phyloP scores from a whole-genome alignment of 2,113 vertebrate genomes.

The Tautogolabrus adspersus region DNA sequence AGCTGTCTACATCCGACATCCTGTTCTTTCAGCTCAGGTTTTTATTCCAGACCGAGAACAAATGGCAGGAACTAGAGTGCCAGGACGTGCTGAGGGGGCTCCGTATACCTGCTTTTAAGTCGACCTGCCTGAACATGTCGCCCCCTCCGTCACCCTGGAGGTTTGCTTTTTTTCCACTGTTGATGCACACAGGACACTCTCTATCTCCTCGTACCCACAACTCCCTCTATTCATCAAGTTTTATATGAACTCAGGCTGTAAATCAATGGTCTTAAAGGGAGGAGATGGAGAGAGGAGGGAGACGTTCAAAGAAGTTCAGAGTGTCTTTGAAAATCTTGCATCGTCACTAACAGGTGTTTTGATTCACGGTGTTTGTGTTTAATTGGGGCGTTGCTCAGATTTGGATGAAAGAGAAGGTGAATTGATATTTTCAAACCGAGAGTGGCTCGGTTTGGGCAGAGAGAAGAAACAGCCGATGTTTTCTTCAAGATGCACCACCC shows the following conservation, averaged over 20 bases:
- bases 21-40: conserved; percentile 70
- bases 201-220: conserved; percentile 45
- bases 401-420: conserved; percentile 51
- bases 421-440: conserved; percentile 42
- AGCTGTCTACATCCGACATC: conserved; percentile 73
- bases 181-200: conserved; percentile 63
- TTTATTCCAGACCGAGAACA: conserved; percentile 73
- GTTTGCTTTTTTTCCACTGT: conserved; percentile 45
- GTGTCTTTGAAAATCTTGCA: conserved; percentile 66
- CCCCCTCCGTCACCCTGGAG: conserved; percentile 53
- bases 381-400: conserved; percentile 44
- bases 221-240: conserved; percentile 68
- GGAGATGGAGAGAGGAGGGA: conserved; percentile 31
- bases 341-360: conserved; percentile 70
- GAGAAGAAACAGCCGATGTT: conserved; percentile 11
- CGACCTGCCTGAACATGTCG: conserved; percentile 68
- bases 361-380: conserved; percentile 55
- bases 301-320: conserved; percentile 62
- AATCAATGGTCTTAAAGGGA: conserved; percentile 70
- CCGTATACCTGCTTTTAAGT: conserved; percentile 76
- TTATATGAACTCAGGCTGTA: conserved; percentile 76
- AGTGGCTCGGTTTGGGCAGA: conserved; percentile 9
- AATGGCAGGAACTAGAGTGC: conserved; percentile 77
- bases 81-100: conserved; percentile 73
- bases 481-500: neutral